Conservation (phyloP, 2,797 vertebrate species). For the Tadarida brasiliensis region DNA sequence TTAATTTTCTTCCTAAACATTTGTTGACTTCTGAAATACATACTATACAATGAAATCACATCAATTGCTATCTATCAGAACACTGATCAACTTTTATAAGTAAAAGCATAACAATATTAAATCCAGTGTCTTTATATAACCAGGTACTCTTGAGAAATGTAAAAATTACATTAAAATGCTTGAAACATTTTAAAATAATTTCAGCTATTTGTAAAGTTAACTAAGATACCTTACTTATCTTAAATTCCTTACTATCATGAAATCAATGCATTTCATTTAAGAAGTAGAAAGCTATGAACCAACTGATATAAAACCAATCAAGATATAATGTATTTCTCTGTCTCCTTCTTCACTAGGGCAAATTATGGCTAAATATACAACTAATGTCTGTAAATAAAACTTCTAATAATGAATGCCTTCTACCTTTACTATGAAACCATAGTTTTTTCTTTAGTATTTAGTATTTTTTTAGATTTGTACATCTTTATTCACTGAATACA, state of each 20-base stretch:
- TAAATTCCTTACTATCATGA: neutral
- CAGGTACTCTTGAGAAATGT: neutral
- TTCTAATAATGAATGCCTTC: neutral
- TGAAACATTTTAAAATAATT: constrained; percentile 1
- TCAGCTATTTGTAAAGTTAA: neutral
- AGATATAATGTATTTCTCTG: neutral
- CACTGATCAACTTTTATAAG: constrained; percentile 10
- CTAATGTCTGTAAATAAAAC: constrained; percentile 24
- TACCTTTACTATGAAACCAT: neutral
- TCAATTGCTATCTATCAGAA: neutral
- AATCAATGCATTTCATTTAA: neutral
- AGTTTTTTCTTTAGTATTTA: neutral
- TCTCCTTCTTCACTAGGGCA: neutral
- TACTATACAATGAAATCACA: neutral
- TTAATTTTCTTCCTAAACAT: neutral
- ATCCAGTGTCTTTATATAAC: neutral
- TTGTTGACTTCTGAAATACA: neutral
- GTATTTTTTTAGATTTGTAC: neutral
- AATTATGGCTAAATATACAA: neutral
- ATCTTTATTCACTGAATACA: neutral
- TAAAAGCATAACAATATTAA: neutral
- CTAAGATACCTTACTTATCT: neutral
- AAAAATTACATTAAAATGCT: constrained; percentile 12
- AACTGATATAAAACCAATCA: constrained; percentile 23
- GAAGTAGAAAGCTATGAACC: neutral